These are phyloP conservation scores for Papilio protenor DNA, from an alignment of 2,888 invertebrate genomes.

Conservation along the genomic window DNA sequence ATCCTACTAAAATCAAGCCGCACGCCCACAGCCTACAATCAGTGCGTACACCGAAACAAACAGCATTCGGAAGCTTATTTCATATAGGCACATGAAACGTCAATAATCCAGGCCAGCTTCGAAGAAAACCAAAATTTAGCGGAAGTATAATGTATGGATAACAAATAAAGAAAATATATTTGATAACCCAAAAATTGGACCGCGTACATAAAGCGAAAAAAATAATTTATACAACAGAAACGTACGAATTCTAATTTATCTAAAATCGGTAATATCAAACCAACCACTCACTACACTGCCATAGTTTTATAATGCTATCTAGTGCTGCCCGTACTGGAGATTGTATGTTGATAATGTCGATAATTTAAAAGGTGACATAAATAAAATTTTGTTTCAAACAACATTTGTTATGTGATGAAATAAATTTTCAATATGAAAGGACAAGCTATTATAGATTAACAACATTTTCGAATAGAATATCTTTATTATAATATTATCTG, in stretches of 20 bases:
- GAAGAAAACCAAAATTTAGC: constrained; percentile 55
- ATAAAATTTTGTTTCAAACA: neutral
- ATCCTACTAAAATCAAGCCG: constrained; percentile 50
- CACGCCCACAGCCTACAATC: constrained; percentile 71
- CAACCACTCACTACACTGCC: constrained; percentile 35
- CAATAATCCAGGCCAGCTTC: constrained; percentile 72
- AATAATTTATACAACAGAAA: constrained; percentile 30
- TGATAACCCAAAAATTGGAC: neutral
- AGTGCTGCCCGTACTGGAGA: constrained; percentile 12
- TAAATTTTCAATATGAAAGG: neutral
- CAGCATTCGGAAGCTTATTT: constrained; percentile 68
- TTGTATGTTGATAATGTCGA: constrained; percentile 18
- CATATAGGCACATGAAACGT: constrained; percentile 70
- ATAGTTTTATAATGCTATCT: constrained; percentile 39
- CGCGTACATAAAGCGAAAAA: constrained; percentile 15
- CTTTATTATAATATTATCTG: too few relatives aligned
- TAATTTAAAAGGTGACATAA: neutral
- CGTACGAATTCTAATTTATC: constrained; percentile 21
- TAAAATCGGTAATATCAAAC: constrained; percentile 33
- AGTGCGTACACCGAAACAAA: constrained; percentile 65
- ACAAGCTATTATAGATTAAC: neutral
- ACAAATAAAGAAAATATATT: neutral
- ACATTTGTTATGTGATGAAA: neutral
- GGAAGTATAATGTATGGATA: constrained; percentile 7
- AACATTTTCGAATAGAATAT: neutral